Evolutionary conservation across 23 tunicate species (phyloP).

Genomic region (Ciona savignyi): DNA sequence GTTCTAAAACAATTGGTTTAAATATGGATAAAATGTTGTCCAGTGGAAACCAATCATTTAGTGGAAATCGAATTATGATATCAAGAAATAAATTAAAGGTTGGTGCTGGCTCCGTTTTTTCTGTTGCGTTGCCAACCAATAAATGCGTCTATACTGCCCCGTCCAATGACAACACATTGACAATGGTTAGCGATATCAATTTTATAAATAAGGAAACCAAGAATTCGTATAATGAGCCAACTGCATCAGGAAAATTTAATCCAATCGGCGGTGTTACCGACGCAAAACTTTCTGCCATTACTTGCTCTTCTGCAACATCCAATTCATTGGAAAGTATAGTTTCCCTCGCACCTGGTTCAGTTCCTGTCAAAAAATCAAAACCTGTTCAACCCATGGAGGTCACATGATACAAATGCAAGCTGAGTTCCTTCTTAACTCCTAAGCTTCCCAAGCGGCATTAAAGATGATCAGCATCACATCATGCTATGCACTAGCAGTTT

Average conservation of each 20-base stretch:
- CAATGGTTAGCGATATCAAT: not conserved
- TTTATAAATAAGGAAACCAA: slow-evolving; percentile 2
- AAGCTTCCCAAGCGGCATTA: not conserved
- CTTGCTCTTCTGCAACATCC: not conserved
- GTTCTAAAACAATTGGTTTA: slow-evolving; percentile 68
- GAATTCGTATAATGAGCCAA: not conserved
- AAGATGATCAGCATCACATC: not conserved
- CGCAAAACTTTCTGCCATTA: not conserved
- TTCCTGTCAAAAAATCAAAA: slow-evolving; percentile 30
- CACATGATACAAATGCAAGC: slow-evolving; percentile 14
- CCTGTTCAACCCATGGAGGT: slow-evolving; percentile 59
- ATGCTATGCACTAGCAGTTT: not conserved
- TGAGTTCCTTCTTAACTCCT: not conserved
- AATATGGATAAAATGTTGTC: slow-evolving; percentile 35
- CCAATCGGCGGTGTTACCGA: not conserved
- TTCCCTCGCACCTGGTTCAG: slow-evolving; percentile 11
- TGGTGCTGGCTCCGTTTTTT: slow-evolving; percentile 21
- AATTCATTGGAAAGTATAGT: not conserved
- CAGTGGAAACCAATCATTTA: slow-evolving; percentile 5
- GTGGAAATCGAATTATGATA: slow-evolving; percentile 24
- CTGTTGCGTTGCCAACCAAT: slow-evolving; percentile 25
- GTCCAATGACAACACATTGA: not conserved
- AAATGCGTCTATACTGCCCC: not conserved
- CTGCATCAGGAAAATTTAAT: not conserved
- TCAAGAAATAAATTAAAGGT: slow-evolving; percentile 40